Percentiles rank a stretch among this genome's conserved stretches.
Evolutionary conservation across 2,797 vertebrate species (phyloP).

Genomic region (Enteromius thamalakanensis): DNA sequence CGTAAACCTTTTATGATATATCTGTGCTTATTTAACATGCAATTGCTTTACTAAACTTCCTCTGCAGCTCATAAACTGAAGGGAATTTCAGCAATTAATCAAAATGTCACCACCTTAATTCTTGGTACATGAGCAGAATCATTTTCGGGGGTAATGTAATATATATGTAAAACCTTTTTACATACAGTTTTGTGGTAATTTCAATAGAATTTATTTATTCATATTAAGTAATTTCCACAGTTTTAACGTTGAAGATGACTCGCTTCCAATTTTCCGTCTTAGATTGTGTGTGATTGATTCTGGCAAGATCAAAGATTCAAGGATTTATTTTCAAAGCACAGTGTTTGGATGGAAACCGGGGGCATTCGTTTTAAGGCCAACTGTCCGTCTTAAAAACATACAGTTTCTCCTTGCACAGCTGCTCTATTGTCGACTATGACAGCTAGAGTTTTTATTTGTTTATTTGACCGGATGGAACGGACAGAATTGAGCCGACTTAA

Average conservation of each 20-base stretch:
- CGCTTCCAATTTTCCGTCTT: not conserved
- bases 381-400: conserved; percentile 8
- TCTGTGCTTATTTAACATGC: not conserved
- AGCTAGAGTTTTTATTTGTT: not conserved
- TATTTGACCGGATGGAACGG: not conserved
- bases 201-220: not conserved
- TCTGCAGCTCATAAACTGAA: not conserved
- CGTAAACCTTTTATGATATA: not conserved
- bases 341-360: not conserved
- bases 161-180: not conserved
- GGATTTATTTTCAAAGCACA: conserved; percentile 11
- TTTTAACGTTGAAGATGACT: not conserved
- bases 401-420: not conserved
- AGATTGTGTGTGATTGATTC: not conserved
- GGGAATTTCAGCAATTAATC: not conserved
- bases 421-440: not conserved
- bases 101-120: not conserved
- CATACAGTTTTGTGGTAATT: not conserved
- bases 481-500: not conserved
- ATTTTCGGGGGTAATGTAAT: no score
- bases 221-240: not conserved
- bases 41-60: not conserved
- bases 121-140: not conserved
- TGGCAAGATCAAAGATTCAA: not conserved
- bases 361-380: not conserved